Base-by-base conservation (phyloP, 2,797 vertebrate genomes). In the Artibeus lituratus region DNA sequence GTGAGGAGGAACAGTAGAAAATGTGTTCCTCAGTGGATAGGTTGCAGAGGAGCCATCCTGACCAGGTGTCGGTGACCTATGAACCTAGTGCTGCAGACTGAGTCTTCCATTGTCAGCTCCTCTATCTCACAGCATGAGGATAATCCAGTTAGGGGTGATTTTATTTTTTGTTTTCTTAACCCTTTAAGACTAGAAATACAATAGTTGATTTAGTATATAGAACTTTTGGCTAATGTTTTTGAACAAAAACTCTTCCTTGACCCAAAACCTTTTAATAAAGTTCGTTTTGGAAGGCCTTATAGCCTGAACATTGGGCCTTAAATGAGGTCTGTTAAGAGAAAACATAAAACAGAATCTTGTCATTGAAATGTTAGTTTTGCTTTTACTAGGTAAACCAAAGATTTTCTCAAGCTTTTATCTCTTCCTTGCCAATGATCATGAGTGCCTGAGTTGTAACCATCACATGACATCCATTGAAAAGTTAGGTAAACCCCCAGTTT, bases 191-290 rank as follows among this genome's bases (percentile, higher is more conserved):
- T 82, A 81, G 87, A 92, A 87, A 82, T 80, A 67, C 10, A 92
- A 2, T 74, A n/a, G 37, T 73, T 62, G 11, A 82, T 91, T 85
- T 5, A 37, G 19, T 51, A 74, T 87, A 4, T 49, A 89, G 32
- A 89, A 55, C 26, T 73, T 37, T 81, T 94, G n/a, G 53, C 73
- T 74, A 37, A 80, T 39, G n/a, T 77, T 92, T 95, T 74, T 70
- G 9, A 85, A 77, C 11, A 74, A 72, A 88, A 89, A 49, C 2
- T 62, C 62, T 81, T 89, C 57, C 42, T 90, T 85, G 49, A 85
- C 24, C 42, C 16, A 83, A 22, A 69, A 59, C 62, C 42, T 62
- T 59, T 89, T 94, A 53, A 67, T 95, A 51, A 80, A 35, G 11
- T 90, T 81, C 39, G 70, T 87, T 90, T 69, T 93, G 26, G 74